Evolutionary conservation across 1,140 invertebrate species (phyloP), one percentile per base, ranked within the genome.

Genomic region (Drosophila rhopaloa): DNA sequence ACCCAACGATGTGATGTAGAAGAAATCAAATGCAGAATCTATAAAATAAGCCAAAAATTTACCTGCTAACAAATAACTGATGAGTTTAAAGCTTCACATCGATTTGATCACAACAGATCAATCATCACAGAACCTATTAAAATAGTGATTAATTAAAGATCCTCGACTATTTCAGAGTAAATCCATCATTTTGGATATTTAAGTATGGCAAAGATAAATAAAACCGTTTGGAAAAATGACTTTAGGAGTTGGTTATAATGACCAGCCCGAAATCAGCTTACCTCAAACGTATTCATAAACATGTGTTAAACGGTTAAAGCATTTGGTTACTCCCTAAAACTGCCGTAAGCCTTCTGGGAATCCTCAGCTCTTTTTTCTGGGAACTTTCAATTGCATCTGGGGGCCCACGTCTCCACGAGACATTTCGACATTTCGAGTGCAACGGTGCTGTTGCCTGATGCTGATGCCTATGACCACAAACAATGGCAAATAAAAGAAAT

Each of bases 401-500:
- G 19, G 16, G 41, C 19, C 19, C 24, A 37, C 10, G 43, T 37
- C 19, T 53, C 1, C 5, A 0, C 14, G 0, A 13, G 19, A 19
- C 19, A 27, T 50, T 74, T 56, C 19, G 19, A 48, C 27, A 68
- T 51, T 16, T 46, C 29, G 74, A 43, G 37, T 82, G 79, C 78
- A 80, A 47, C 54, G 59, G 37, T 47, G 57, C 47, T 58, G 24
- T 58, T 9, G 8, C 14, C 7, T n/a, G 7, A 8, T 43, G 29
- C 29, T 8, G 29, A 2, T 72, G 56, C 43, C 65, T 63, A 46
- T 63, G 59, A 66, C 57, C 59, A 48, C 54, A 55, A 54, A 83
- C 79, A 88, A 89, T 76, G 79, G 70, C 71, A 48, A 70, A 76
- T 79, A 83, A 83, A 76, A 65, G 72, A 70, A 67, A 53, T 60